Base-by-base conservation (phyloP, 1,140 invertebrate species). In the Drosophila nannoptera region DNA sequence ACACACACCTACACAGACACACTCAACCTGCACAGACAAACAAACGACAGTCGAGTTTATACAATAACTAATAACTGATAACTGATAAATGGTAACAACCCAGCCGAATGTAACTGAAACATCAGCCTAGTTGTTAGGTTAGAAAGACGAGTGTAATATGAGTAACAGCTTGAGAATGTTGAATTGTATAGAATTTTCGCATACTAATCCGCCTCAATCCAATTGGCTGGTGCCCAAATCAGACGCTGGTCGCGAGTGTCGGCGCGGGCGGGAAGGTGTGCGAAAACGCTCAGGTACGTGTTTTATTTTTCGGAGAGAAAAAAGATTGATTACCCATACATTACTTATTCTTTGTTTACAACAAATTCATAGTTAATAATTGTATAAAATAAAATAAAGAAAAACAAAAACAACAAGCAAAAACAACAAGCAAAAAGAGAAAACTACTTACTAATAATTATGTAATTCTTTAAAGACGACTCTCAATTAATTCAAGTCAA, bases 251-350 rank as follows among this genome's bases (percentile, higher is more conserved):
- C n/a, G 1, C 7, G 22, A 9, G 12, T 49, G 45, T 54, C 46
- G 58, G 40, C 43, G 9, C n/a, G 7, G 5, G 65, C 56, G 45
- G 45, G 11, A 65, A 71, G 46, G 52, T 67, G 63, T 71, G 78
- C 70, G 72, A 81, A 87, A 89, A 86, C 87, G 87, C 87, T 89
- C 87, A 89, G 87, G 87, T 88, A 89, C 82, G 87, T 89, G 87
- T 89, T 89, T 88, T 88, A 87, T 89, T 87, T 87, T 88, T 88
- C 87, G 89, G 91, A 92, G 91, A 92, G 91, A 92, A 91, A 92
- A 91, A 92, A 92, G 91, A 92, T 92, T 92, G 91, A 92, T 89
- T 91, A 91, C 73, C 77, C 75, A 81, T 87, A 86, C 82, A 83
- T 83, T 86, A 86, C 76, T 87, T 87, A 84, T 84, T 77, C 77